Conservation (phyloP, 2,113 vertebrate species). For the Danionella cerebrum region DNA sequence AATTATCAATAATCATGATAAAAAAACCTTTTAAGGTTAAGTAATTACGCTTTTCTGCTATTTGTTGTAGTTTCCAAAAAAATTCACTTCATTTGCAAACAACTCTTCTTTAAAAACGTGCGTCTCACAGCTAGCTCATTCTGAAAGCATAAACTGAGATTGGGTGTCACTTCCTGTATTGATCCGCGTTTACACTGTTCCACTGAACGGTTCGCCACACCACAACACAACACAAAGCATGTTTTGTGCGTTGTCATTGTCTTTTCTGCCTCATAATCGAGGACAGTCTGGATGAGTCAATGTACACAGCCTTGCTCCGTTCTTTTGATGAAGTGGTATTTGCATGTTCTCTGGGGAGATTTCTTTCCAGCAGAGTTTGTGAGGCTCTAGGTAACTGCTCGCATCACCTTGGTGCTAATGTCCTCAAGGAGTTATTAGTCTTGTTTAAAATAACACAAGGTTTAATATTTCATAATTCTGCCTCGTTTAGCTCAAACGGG, state of each 20-base stretch:
- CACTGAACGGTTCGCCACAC: neutral
- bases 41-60: no score
- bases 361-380: neutral
- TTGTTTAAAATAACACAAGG: conserved; percentile 20
- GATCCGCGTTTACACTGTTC: neutral
- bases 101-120: no score
- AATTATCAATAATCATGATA: no score
- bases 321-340: neutral
- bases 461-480: conserved; percentile 29
- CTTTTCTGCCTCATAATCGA: neutral
- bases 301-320: neutral
- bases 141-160: no score
- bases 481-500: conserved; percentile 1
- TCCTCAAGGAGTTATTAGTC: conserved; percentile 23
- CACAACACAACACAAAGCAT: neutral
- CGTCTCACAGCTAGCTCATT: no score
- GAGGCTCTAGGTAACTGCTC: neutral
- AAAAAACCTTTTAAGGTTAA: no score
- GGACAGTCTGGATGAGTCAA: neutral
- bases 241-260: neutral
- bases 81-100: no score
- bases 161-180: neutral
- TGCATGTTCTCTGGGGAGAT: neutral
- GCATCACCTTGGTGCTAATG: conserved; percentile 5
- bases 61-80: no score